These are phyloP conservation scores for Hirtodrosophila cameraria DNA, from an alignment of 2,888 invertebrate genomes.

Conservation along the genomic window DNA sequence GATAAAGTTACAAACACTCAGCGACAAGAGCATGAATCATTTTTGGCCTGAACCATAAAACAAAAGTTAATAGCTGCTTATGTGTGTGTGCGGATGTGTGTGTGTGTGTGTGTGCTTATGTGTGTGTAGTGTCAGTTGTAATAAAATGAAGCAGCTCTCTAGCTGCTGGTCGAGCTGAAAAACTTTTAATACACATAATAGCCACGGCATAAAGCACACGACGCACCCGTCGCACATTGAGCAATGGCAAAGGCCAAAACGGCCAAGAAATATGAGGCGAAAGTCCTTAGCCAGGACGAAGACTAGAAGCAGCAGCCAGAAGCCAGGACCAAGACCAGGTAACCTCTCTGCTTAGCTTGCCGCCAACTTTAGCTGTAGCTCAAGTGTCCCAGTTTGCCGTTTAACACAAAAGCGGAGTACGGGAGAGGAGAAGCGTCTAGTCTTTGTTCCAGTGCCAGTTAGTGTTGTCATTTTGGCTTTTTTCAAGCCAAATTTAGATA, in stretches of 20 bases:
- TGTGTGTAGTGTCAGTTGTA: slow-evolving; percentile 63
- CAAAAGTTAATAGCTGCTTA: slow-evolving; percentile 74
- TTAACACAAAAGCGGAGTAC: slow-evolving; percentile 64
- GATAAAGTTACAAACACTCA: slow-evolving; percentile 40
- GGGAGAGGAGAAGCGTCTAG: not conserved
- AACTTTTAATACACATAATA: slow-evolving; percentile 79
- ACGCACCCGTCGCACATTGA: slow-evolving; percentile 43
- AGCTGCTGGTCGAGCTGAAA: slow-evolving; percentile 53
- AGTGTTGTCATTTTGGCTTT: no score
- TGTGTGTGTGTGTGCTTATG: slow-evolving; percentile 18
- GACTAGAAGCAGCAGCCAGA: not conserved
- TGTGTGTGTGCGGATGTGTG: slow-evolving; percentile 3
- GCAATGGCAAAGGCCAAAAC: slow-evolving; percentile 55
- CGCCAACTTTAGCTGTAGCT: slow-evolving; percentile 71
- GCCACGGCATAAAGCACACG: slow-evolving; percentile 59
- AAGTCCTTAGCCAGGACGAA: slow-evolving; percentile 12
- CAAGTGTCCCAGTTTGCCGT: slow-evolving; percentile 78
- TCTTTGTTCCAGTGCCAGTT: not conserved
- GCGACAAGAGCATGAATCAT: slow-evolving; percentile 63
- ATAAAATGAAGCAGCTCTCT: slow-evolving; percentile 70
- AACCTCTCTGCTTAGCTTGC: slow-evolving; percentile 43
- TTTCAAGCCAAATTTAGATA: no score
- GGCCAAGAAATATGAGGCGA: slow-evolving; percentile 68
- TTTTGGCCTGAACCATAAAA: slow-evolving; percentile 62
- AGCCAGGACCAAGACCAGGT: slow-evolving; percentile 32